These are phyloP conservation scores for Tipula lateralis DNA, from an alignment of 2,888 invertebrate genomes.

Conservation along the genomic window DNA sequence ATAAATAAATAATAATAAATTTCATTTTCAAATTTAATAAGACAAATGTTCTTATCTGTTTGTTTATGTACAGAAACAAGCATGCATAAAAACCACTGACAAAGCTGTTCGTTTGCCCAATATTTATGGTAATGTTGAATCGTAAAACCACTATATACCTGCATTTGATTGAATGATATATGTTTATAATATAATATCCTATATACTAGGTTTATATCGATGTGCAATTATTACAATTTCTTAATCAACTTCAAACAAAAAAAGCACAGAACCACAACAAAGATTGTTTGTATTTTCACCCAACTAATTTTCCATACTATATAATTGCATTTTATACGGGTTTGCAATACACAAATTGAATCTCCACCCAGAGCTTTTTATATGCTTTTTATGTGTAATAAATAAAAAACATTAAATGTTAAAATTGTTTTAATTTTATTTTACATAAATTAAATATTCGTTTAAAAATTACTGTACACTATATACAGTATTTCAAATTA, in stretches of 20 bases:
- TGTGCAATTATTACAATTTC: neutral
- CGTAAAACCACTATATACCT: neutral
- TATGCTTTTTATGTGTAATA: neutral
- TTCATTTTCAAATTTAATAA: neutral
- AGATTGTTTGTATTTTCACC: no score
- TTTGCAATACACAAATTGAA: neutral
- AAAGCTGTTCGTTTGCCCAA: neutral
- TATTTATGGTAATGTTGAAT: neutral
- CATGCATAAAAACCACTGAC: neutral
- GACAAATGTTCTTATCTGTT: neutral
- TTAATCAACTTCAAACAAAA: neutral
- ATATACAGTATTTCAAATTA: neutral
- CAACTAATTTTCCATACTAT: no score
- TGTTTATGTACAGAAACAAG: neutral
- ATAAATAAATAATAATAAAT: neutral
- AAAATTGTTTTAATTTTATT: neutral
- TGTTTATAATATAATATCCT: neutral
- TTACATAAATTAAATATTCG: neutral
- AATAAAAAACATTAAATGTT: neutral
- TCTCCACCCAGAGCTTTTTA: neutral
- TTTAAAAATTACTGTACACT: neutral
- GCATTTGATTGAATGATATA: neutral
- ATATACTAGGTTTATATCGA: neutral
- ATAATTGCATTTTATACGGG: no score
- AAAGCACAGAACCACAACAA: no score